Evolutionary conservation across 2,888 invertebrate species (phyloP).

Genomic region (Drosophila lacicola): DNA sequence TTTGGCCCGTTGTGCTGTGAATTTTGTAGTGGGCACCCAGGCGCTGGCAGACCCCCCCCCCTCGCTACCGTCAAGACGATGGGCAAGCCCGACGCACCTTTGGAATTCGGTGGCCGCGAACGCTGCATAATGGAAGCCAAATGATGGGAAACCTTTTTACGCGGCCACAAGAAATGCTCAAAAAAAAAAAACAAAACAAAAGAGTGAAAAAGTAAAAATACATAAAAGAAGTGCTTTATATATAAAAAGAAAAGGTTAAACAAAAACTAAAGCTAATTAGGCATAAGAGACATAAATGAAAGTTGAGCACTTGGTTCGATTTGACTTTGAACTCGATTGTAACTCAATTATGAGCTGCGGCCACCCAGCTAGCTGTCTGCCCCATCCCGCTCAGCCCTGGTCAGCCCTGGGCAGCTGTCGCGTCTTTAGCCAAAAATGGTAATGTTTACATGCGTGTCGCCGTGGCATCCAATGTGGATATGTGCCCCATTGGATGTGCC

Average conservation of each 20-base stretch:
- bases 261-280: constrained; percentile 71
- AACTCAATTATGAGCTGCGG: constrained; percentile 75
- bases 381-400: neutral
- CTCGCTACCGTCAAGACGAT: neutral
- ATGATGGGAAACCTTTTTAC: constrained; percentile 81
- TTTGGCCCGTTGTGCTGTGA: constrained; percentile 36
- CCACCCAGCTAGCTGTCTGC: constrained; percentile 61
- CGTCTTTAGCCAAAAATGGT: constrained; percentile 79
- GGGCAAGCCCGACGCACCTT: constrained; percentile 59
- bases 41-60: constrained; percentile 40
- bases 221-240: neutral
- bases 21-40: constrained; percentile 72
- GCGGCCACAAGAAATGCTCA: constrained; percentile 39
- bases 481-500: constrained; percentile 55
- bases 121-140: constrained; percentile 79
- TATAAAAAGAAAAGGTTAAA: constrained; percentile 17
- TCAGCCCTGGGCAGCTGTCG: constrained; percentile 62
- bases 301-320: constrained; percentile 63
- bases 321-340: constrained; percentile 74
- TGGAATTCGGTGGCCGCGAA: constrained; percentile 81
- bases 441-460: constrained; percentile 80
- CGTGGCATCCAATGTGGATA: constrained; percentile 57
- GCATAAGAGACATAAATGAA: constrained; percentile 66
- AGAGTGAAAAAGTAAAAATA: neutral
- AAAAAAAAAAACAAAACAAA: constrained; percentile 10